Percentiles rank a stretch among this genome's conserved stretches.
Conservation (phyloP, 2,797 vertebrate genomes). For the Miichthys miiuy region DNA sequence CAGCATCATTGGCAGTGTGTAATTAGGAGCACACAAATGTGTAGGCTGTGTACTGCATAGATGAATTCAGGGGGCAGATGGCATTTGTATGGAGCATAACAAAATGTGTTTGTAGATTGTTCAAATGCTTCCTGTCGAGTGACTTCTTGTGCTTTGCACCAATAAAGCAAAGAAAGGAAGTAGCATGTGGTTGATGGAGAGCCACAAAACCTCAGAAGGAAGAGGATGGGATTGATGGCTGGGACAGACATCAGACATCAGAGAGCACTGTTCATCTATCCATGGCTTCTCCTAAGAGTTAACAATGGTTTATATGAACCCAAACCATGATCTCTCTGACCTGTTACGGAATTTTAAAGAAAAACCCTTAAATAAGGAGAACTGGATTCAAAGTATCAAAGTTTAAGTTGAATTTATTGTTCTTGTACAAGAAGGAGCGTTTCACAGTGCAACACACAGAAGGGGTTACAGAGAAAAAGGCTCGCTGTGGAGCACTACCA, state of each 20-base stretch:
- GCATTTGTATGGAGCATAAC: background rate
- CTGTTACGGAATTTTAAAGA: no score
- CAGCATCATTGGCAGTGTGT: background rate
- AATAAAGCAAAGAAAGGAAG: background rate
- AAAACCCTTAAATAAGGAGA: no score
- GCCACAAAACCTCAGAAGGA: background rate
- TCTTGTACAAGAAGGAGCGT: no score
- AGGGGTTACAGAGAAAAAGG: no score
- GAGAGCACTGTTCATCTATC: background rate
- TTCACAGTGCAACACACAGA: no score
- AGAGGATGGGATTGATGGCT: background rate
- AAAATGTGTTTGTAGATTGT: background rate
- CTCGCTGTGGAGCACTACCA: no score
- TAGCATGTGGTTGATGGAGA: background rate
- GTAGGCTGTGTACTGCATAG: background rate
- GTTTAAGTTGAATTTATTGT: no score
- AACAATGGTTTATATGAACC: background rate
- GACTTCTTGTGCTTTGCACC: no score
- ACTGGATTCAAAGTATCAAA: no score
- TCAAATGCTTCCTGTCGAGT: background rate
- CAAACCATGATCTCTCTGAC: background rate
- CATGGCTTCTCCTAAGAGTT: background rate
- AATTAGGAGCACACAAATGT: background rate
- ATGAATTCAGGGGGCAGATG: background rate
- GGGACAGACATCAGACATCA: background rate